phyloP scores from a whole-genome alignment of 2,113 vertebrate genomes.

The Vulpes lagopus region DNA sequence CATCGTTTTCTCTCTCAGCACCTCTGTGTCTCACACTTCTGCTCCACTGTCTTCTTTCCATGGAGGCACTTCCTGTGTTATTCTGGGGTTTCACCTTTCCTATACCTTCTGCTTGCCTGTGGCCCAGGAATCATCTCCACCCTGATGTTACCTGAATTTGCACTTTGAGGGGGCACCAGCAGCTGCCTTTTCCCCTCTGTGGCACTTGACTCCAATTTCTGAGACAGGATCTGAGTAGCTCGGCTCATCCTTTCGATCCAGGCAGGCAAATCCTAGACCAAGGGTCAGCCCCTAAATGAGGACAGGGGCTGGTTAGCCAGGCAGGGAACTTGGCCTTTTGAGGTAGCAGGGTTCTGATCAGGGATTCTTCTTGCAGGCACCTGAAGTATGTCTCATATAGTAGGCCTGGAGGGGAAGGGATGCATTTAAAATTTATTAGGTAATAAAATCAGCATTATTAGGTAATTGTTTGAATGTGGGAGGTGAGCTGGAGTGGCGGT shows the following conservation, averaged over 20 bases:
- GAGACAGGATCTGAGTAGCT: background rate
- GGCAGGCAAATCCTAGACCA: background rate
- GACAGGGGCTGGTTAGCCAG: fast-evolving
- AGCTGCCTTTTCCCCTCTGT: background rate
- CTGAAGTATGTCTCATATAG: background rate
- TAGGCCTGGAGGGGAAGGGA: background rate
- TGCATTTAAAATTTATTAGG: conserved; percentile 54
- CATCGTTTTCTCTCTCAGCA: background rate
- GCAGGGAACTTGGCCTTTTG: background rate
- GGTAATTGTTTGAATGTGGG: conserved; percentile 39
- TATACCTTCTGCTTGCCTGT: background rate
- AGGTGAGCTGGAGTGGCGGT: background rate
- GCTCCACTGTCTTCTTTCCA: background rate
- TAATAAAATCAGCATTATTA: conserved; percentile 61
- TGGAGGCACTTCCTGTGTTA: background rate
- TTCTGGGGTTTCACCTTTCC: background rate
- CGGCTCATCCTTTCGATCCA: background rate
- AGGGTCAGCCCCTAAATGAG: background rate
- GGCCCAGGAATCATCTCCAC: background rate
- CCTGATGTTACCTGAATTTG: background rate
- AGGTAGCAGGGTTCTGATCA: background rate
- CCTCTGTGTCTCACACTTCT: background rate
- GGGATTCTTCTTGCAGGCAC: background rate
- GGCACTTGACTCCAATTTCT: background rate
- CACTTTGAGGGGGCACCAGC: background rate